Evolutionary conservation across 2,888 invertebrate genomes (phyloP), one percentile per base, ranked within the genome.

Genomic region (Sisyra terminalis): DNA sequence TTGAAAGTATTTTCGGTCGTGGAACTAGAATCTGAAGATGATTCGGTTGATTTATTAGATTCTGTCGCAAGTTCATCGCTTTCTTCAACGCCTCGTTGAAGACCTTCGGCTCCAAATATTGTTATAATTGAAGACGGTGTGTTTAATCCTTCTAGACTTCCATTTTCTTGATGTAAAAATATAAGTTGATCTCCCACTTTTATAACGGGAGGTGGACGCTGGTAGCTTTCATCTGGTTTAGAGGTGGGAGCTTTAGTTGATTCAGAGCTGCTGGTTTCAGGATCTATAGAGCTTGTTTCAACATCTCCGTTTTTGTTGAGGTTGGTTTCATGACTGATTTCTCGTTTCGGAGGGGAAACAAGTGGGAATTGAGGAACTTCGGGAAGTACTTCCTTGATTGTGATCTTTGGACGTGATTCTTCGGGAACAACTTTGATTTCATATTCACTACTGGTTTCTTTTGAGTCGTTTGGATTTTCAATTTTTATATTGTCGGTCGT

Each of bases 381-480:
- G 0, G 71, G 72, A 3, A 73, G 71, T 4, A 75, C 72, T 57
- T 75, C 74, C 49, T 73, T 73, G 24, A 74, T 74, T 1, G 72
- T 73, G 18, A 61, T 61, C 46, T 55, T 55, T 29, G 47, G 46
- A n/a, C 46, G 47, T 17, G 43, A 40, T 3, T 48, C 43, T 42
- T 46, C 39, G 45, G 24, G 24, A 24, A 24, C 24, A 7, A 24
- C 7, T 24, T 24, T 24, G 7, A 24, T 24, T 7, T 24, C 24
- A 7, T 24, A 43, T 43, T n/a, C 44, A 34, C 29, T 47, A 41
- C 24, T 47, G 47, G 7, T 48, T 47, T 14, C 37, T 2, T n/a
- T 3, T 14, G 37, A 37, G 3, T 14, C 14, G 14, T 16, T 16
- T 5, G n/a, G n/a, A 15, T 14, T n/a, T 3, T 17, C 17, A 8